phyloP scores from a whole-genome alignment of 2,797 vertebrate species.

The Diglossa cyanea region DNA sequence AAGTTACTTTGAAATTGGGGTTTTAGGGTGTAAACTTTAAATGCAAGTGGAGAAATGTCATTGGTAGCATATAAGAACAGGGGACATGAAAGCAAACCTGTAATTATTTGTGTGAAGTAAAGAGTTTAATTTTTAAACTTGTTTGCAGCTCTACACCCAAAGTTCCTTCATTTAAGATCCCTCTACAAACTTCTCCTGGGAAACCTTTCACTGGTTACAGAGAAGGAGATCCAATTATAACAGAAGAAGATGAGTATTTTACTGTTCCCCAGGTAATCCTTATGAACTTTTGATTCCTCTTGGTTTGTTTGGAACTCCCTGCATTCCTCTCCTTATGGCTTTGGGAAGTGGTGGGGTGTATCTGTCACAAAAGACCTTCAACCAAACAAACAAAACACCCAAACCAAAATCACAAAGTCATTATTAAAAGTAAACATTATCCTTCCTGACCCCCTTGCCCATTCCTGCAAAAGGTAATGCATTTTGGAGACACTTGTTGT shows the following conservation, averaged over 20 bases:
- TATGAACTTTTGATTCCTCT: neutral
- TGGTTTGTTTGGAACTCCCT: neutral
- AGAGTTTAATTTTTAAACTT: neutral
- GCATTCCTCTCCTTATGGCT: neutral
- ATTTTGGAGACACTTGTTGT: neutral
- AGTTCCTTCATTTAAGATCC: constrained; percentile 70
- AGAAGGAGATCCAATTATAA: constrained; percentile 86
- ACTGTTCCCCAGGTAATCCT: constrained; percentile 87
- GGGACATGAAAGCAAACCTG: neutral
- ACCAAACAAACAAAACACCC: neutral
- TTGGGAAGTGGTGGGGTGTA: neutral
- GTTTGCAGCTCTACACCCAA: constrained; percentile 71
- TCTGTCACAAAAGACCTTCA: neutral
- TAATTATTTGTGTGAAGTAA: neutral
- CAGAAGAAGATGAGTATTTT: constrained; percentile 77
- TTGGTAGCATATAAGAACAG: neutral
- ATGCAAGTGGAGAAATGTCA: neutral
- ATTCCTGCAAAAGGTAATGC: neutral
- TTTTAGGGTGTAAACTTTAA: neutral
- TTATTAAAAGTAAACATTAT: neutral
- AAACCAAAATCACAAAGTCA: neutral
- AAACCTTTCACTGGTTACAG: constrained; percentile 75
- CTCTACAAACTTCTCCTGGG: constrained; percentile 52
- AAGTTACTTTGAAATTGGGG: neutral
- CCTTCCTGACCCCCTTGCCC: neutral